Conservation (phyloP, 2,113 vertebrate genomes). For the Mugil cephalus region DNA sequence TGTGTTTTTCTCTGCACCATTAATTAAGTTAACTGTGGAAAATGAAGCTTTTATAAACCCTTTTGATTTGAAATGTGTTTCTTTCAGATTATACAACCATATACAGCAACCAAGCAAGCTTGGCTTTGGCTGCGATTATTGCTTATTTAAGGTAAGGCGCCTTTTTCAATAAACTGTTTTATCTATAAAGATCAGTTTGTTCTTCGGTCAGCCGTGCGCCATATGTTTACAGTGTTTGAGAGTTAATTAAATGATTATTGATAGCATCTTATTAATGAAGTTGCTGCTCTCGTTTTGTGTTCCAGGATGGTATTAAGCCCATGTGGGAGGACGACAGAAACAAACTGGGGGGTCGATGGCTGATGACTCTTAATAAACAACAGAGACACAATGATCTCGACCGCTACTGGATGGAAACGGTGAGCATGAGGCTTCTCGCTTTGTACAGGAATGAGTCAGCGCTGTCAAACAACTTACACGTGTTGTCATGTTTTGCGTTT, state of each 20-base stretch:
- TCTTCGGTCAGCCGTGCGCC: no score
- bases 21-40: no score
- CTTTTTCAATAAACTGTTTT: background rate
- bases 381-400: constrained; percentile 88
- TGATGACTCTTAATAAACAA: constrained; percentile 87
- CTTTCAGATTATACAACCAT: constrained; percentile 87
- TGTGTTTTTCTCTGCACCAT: background rate
- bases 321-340: constrained; percentile 90
- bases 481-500: background rate
- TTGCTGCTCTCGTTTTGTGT: constrained; percentile 20
- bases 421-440: constrained; percentile 42
- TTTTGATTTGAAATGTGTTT: constrained; percentile 6
- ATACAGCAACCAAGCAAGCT: constrained; percentile 89
- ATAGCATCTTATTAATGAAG: background rate
- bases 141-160: constrained; percentile 86
- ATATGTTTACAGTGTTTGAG: background rate
- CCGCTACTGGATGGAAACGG: constrained; percentile 88
- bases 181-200: background rate
- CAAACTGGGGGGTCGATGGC: constrained; percentile 87
- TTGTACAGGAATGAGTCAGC: background rate
- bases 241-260: background rate
- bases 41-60: background rate
- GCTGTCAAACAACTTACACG: background rate
- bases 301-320: constrained; percentile 87
- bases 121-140: constrained; percentile 86